Conservation (phyloP, 2,888 invertebrate species). For the Acronicta leporina region DNA sequence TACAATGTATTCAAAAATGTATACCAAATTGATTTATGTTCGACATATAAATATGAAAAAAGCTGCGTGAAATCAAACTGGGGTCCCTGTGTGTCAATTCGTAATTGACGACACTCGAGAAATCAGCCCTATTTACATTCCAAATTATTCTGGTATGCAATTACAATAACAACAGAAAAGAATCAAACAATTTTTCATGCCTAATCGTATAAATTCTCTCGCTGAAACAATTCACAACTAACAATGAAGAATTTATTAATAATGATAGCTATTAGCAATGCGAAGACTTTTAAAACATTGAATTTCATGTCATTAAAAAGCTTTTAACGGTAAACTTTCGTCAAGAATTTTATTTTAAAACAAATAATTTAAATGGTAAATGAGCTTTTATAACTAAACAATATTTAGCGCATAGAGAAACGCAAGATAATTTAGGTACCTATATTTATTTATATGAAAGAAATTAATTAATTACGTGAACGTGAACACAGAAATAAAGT, state of each 20-base stretch:
- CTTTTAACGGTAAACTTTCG: conserved; percentile 21
- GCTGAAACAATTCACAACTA: conserved; percentile 23
- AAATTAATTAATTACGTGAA: too few species aligned
- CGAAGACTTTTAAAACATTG: conserved; percentile 13
- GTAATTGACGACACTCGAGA: not conserved
- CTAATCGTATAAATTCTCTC: conserved; percentile 18
- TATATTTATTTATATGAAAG: too few species aligned
- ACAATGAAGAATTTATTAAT: conserved; percentile 25
- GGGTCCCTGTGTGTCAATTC: too few species aligned
- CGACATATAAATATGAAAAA: too few species aligned
- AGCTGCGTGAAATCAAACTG: too few species aligned
- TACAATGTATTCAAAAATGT: too few species aligned
- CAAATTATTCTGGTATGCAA: not conserved
- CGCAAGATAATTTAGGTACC: too few species aligned
- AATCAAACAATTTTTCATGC: not conserved
- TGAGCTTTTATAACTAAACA: conserved; percentile 7
- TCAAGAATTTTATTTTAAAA: conserved; percentile 13
- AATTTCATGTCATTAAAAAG: conserved; percentile 10
- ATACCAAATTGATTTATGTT: too few species aligned
- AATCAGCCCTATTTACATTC: not conserved
- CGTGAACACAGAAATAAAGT: too few species aligned
- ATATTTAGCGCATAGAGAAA: not conserved
- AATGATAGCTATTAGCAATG: conserved; percentile 22
- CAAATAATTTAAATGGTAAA: conserved; percentile 2
- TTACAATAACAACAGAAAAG: conserved; percentile 1